These are phyloP conservation scores for Melieria omissa DNA, from an alignment of 2,888 invertebrate genomes.

Conservation along the genomic window DNA sequence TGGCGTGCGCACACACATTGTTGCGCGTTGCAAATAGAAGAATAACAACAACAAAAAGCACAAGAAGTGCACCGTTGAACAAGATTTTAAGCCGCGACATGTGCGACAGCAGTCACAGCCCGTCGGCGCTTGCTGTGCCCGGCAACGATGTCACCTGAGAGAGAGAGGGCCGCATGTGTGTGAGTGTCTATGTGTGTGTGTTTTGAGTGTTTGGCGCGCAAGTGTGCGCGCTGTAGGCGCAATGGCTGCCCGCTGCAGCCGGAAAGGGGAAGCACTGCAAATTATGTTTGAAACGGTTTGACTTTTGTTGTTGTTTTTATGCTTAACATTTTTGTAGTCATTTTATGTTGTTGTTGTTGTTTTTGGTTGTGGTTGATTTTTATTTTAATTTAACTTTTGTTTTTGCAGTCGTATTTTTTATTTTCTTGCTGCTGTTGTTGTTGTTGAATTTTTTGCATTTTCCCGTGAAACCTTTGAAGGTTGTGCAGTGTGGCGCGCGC, in stretches of 20 bases:
- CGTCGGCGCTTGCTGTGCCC: too few relatives aligned
- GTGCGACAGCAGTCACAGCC: too few relatives aligned
- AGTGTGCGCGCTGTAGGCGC: background rate
- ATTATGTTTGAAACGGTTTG: conserved; percentile 11
- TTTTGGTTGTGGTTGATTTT: conserved; percentile 16
- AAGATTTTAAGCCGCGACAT: too few relatives aligned
- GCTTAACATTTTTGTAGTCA: background rate
- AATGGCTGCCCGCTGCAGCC: conserved; percentile 14
- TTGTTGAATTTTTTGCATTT: background rate
- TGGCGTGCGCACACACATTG: too few relatives aligned
- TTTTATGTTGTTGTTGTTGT: background rate
- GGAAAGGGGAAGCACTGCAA: background rate
- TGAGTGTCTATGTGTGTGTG: too few relatives aligned
- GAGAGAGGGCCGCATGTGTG: too few relatives aligned
- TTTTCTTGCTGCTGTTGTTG: conserved; percentile 5
- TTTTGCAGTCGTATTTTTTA: conserved; percentile 22
- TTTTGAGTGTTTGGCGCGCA: too few relatives aligned
- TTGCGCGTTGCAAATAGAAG: too few relatives aligned
- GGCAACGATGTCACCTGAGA: too few relatives aligned
- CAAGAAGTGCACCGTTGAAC: too few relatives aligned
- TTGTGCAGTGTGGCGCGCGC: background rate
- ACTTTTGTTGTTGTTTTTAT: conserved; percentile 20
- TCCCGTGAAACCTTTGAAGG: background rate
- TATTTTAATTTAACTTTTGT: conserved; percentile 20
- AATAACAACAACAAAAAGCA: too few relatives aligned